These are phyloP conservation scores for Lophius americanus DNA, from an alignment of 2,797 vertebrate genomes.

Conservation along the genomic window DNA sequence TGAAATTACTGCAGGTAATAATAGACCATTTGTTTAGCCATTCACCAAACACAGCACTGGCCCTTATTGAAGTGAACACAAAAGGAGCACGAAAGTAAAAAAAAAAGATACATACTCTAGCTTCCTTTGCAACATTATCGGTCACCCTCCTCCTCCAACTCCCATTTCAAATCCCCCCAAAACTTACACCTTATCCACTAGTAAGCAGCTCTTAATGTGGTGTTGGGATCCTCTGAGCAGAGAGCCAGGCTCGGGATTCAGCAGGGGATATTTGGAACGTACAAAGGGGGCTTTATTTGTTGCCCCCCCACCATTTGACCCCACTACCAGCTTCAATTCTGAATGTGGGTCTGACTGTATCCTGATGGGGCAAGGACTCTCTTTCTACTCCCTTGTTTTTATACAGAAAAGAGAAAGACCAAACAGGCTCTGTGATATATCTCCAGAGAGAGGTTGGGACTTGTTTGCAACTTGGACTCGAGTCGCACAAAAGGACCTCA, in stretches of 20 bases:
- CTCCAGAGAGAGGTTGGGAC: neutral
- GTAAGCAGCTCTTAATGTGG: constrained; percentile 79
- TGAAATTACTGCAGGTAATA: constrained; percentile 54
- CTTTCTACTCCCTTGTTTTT: constrained; percentile 32
- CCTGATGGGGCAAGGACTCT: constrained; percentile 52
- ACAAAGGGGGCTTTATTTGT: constrained; percentile 81
- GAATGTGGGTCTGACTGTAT: constrained; percentile 63
- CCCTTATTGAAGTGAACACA: constrained; percentile 39
- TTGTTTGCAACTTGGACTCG: neutral
- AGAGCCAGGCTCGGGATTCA: constrained; percentile 58
- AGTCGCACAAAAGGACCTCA: too few relatives aligned
- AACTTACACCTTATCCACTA: constrained; percentile 80
- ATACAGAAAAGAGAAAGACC: constrained; percentile 13
- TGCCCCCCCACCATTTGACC: constrained; percentile 48
- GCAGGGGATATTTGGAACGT: constrained; percentile 62
- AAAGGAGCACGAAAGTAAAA: constrained; percentile 33
- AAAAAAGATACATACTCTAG: constrained; percentile 35
- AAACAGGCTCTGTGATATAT: neutral
- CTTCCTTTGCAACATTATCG: constrained; percentile 30
- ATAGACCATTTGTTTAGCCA: constrained; percentile 69
- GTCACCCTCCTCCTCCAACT: constrained; percentile 35
- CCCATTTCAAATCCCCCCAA: constrained; percentile 63
- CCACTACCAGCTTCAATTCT: constrained; percentile 63
- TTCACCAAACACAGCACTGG: constrained; percentile 44
- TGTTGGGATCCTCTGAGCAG: constrained; percentile 66